Evolutionary conservation across 2,113 vertebrate species (phyloP).

Genomic region (Indicator maculatus): DNA sequence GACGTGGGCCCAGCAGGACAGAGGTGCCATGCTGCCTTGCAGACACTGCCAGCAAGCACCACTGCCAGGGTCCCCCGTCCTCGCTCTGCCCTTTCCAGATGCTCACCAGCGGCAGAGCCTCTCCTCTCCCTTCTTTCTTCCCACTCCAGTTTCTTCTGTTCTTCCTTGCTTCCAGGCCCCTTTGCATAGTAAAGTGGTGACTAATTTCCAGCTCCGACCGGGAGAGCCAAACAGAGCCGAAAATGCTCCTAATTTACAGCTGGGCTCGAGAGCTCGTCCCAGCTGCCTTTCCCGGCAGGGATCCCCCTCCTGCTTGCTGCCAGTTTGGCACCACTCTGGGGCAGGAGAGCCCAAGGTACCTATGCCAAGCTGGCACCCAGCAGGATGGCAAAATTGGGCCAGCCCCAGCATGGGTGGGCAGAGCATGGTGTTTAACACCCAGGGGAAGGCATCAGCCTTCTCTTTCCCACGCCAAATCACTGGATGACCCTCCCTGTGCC

Average conservation of each 20-base stretch:
- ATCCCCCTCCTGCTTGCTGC: neutral
- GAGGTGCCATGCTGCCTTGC: slow-evolving; percentile 64
- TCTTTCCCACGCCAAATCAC: neutral
- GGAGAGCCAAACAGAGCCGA: slow-evolving; percentile 49
- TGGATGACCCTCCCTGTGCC: neutral
- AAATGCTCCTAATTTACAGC: slow-evolving; percentile 54
- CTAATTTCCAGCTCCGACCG: slow-evolving; percentile 67
- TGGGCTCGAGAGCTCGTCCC: neutral
- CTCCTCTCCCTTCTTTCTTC: slow-evolving; percentile 21
- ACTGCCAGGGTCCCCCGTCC: slow-evolving; percentile 30
- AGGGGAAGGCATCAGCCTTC: fast-evolving
- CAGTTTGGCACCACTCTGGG: fast-evolving
- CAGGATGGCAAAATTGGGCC: neutral
- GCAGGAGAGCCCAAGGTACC: neutral
- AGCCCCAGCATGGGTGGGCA: neutral
- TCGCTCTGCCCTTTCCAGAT: slow-evolving; percentile 76
- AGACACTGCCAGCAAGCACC: slow-evolving; percentile 73
- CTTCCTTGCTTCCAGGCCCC: slow-evolving; percentile 52
- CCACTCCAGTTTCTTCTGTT: slow-evolving; percentile 24
- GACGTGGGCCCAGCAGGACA: slow-evolving; percentile 73
- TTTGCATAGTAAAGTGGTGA: slow-evolving; percentile 71
- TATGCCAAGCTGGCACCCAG: neutral
- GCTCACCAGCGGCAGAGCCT: neutral
- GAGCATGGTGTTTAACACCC: fast-evolving
- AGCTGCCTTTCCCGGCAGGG: neutral